Evolutionary conservation across 2,113 vertebrate species (phyloP).

Genomic region (Hypanus sabinus): DNA sequence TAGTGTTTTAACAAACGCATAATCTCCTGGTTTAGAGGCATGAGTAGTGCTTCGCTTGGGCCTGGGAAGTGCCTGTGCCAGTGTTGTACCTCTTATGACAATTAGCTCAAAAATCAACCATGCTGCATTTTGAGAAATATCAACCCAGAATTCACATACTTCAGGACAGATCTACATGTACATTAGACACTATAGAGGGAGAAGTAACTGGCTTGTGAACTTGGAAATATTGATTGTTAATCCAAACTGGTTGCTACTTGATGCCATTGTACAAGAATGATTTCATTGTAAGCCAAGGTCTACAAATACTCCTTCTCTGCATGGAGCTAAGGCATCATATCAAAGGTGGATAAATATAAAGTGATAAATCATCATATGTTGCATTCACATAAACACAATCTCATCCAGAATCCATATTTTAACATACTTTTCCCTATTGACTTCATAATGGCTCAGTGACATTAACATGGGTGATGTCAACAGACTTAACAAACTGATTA

Average conservation of each 20-base stretch:
- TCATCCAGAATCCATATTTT: neutral
- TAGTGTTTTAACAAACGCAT: no score
- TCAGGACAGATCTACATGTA: slow-evolving; percentile 18
- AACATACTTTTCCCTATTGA: neutral
- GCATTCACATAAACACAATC: neutral
- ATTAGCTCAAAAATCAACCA: neutral
- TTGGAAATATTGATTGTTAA: neutral
- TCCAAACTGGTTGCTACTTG: slow-evolving; percentile 1
- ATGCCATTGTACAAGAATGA: neutral
- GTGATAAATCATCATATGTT: neutral
- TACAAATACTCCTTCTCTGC: neutral
- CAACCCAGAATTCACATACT: neutral
- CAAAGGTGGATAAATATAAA: neutral
- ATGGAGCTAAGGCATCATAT: neutral
- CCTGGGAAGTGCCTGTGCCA: no score
- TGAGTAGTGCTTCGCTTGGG: no score
- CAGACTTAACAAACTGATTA: no score
- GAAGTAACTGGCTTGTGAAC: neutral
- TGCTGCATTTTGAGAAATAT: neutral
- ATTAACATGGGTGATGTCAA: no score
- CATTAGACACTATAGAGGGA: neutral
- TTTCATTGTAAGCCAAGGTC: neutral
- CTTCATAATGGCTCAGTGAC: no score
- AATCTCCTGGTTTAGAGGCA: no score
- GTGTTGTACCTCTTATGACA: no score